Evolutionary conservation across 2,113 vertebrate genomes (phyloP), one percentile per base, ranked within the genome.

Genomic region (Diglossa brunneiventris): DNA sequence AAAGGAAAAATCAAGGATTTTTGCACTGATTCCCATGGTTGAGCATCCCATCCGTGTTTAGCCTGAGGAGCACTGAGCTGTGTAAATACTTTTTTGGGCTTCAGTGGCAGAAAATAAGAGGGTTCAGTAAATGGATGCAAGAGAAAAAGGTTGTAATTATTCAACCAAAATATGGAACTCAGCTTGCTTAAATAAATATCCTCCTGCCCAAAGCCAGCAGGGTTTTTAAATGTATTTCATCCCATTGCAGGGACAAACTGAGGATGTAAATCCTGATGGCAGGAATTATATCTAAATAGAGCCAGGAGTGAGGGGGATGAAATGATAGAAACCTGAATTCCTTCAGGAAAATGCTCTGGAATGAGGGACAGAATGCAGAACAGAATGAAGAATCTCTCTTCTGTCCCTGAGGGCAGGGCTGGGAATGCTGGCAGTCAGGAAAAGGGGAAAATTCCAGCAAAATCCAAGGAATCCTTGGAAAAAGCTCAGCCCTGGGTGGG

Each of bases 81-180:
- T 87, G 85, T 58, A 91, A 96, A 94, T 64, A 93, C 59, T 47
- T 92, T n/a, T 81, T 63, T 70, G 90, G 93, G 75, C 88, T 96
- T 88, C 70, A 12, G 82, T 63, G 78, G 85, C 55, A 92, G 82
- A 96, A 95, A 90, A 96, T 80, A 83, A 70, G 7, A 90, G 63
- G 90, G 92, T 91, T 77, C 87, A 77, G 63, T 88, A 59, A 90
- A 96, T 83, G 72, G 85, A 59, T 86, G 89, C 68, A 24, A 59
- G 87, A 75, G 79, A 63, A 59, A 18, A 83, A 61, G 58, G 85
- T 42, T 72, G 83, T 49, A 94, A 94, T 96, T 95, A 94, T 92
- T 94, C 89, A 83, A 96, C 93, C 95, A 93, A 95, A 97, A 96
- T 93, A 92, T 89, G 85, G 79, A 88, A 83, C 83, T 90, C 85